These are phyloP conservation scores for Anthopleura sola DNA, from an alignment of 64 coral and sea anemone genomes.

Conservation along the genomic window DNA sequence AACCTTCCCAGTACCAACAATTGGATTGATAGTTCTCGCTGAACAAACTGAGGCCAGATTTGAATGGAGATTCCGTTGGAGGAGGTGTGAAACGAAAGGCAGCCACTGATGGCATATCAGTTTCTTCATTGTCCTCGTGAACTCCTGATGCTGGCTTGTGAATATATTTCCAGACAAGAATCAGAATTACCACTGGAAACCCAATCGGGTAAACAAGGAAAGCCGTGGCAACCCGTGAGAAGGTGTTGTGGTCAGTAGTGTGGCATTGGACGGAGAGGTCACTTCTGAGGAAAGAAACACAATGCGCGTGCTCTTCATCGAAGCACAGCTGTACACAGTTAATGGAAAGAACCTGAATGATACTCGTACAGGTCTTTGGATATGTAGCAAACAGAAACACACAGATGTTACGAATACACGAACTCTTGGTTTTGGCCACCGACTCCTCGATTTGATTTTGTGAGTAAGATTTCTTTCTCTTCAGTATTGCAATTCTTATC, in stretches of 20 bases:
- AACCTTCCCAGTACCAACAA: conserved; percentile 75
- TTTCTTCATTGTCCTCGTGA: too few species aligned
- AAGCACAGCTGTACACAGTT: background rate
- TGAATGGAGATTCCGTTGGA: too few species aligned
- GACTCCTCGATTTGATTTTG: too few species aligned
- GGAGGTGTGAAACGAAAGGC: too few species aligned
- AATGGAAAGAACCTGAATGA: background rate
- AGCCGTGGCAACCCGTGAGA: conserved; percentile 34
- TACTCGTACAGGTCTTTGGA: conserved; percentile 27
- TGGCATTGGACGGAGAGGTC: background rate
- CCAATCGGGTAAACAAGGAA: conserved; percentile 60
- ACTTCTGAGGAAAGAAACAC: background rate
- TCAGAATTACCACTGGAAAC: conserved; percentile 53
- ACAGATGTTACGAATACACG: background rate
- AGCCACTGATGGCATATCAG: too few species aligned
- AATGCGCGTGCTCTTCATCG: background rate
- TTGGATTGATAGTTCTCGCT: conserved; percentile 39
- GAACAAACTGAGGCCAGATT: too few species aligned
- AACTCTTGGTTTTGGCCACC: conserved; percentile 18
- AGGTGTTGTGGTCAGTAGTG: background rate
- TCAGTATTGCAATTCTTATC: conserved; percentile 10
- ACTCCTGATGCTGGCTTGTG: background rate
- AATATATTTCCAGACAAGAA: conserved; percentile 54
- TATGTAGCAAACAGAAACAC: conserved; percentile 20
- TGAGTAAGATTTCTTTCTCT: too few species aligned